Percentiles rank a stretch among this genome's conserved stretches.
phyloP scores from a whole-genome alignment of 2,797 vertebrate species.

The Urocyon cinereoargenteus region DNA sequence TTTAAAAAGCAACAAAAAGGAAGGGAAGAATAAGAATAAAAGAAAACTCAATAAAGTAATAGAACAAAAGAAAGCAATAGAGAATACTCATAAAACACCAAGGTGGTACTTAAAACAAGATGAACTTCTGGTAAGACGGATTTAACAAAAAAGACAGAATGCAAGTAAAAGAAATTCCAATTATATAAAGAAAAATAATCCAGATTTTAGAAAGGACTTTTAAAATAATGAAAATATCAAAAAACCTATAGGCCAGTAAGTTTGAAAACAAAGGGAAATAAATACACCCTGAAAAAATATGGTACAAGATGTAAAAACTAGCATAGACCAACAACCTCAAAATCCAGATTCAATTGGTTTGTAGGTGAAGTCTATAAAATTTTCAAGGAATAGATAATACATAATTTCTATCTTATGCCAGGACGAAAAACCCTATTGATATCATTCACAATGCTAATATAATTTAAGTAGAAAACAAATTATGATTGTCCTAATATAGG shows the following conservation, averaged over 20 bases:
- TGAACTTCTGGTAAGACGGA: background rate
- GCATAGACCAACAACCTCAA: background rate
- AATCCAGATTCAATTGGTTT: background rate
- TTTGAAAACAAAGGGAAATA: background rate
- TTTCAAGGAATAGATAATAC: background rate
- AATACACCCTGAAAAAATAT: background rate
- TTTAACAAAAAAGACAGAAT: background rate
- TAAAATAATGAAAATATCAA: background rate
- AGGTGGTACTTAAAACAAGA: background rate
- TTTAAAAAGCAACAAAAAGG: background rate
- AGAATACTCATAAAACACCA: background rate
- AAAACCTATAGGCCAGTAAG: background rate
- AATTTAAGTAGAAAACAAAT: background rate
- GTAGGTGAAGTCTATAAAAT: background rate
- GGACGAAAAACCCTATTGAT: background rate
- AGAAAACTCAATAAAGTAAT: background rate
- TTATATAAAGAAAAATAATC: background rate
- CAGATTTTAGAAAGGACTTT: background rate
- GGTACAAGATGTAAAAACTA: background rate
- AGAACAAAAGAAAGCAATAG: background rate
- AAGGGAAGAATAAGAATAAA: background rate
- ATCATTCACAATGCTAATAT: background rate
- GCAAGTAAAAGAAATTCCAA: background rate
- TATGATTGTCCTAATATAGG: background rate
- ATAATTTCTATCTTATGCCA: background rate